A percentile compares a stretch with the other conserved stretches of the same genome.
These are phyloP conservation scores for Phymanthus crucifer DNA, from an alignment of 92 coral and sea anemone genomes.

Conservation along the genomic window DNA sequence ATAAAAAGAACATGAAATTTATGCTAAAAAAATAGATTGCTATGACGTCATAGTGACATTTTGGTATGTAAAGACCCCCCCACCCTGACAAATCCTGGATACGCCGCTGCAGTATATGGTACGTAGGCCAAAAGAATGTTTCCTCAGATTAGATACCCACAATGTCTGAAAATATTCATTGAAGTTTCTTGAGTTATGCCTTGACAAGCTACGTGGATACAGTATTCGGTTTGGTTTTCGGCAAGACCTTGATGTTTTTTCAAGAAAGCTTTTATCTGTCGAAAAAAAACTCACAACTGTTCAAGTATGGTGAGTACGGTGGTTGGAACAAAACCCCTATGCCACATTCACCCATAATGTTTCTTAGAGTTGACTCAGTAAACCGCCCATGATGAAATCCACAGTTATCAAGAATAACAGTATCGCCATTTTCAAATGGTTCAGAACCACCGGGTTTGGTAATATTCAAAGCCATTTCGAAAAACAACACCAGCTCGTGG, in stretches of 20 bases:
- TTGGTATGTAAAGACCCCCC: too few relatives aligned
- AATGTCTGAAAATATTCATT: conserved; percentile 36
- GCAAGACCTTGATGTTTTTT: conserved; percentile 34
- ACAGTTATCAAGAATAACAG: conserved; percentile 39
- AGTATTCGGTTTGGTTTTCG: conserved; percentile 39
- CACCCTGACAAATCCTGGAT: too few relatives aligned
- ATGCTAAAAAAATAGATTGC: too few relatives aligned
- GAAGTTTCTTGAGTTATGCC: conserved; percentile 38
- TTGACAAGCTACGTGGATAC: conserved; percentile 32
- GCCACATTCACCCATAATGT: conserved; percentile 34
- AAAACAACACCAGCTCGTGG: conserved; percentile 30
- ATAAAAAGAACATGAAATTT: too few relatives aligned
- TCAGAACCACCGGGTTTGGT: conserved; percentile 36
- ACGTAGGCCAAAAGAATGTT: neutral
- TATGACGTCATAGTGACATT: too few relatives aligned
- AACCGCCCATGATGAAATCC: conserved; percentile 54
- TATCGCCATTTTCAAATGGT: conserved; percentile 36
- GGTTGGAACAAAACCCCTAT: conserved; percentile 46
- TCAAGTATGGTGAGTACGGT: conserved; percentile 52
- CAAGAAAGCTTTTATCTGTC: conserved; percentile 36
- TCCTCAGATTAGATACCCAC: conserved; percentile 42
- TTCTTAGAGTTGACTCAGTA: conserved; percentile 37
- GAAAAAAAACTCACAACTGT: conserved; percentile 57
- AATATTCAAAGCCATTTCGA: conserved; percentile 30
- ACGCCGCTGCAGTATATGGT: too few relatives aligned